Evolutionary conservation across 2,113 vertebrate genomes (phyloP), one percentile per base, ranked within the genome.

Genomic region (Halichoeres trimaculatus): DNA sequence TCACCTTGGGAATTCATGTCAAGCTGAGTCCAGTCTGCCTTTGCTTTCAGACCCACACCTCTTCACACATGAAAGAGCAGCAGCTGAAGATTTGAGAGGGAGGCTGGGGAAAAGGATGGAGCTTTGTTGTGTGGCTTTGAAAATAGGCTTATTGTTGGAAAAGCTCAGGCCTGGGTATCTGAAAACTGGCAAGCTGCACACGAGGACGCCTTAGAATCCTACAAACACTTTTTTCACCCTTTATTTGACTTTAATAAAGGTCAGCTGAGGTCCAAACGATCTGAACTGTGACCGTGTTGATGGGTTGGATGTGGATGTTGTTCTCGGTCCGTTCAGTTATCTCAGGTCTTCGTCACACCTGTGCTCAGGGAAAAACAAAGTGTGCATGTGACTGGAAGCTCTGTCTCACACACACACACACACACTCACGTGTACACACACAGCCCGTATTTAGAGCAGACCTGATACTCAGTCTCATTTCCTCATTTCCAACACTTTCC

Each of bases 1-100:
- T 68, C 84, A 80, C 79, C 82, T 71, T 55, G 83, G 84, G 86
- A 89, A 77, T 87, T 82, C 73, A 81, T n/a, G 61, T 85, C 89
- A 89, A 87, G 66, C 76, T 69, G 78, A 87, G 85, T 85, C 72
- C 71, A 53, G 71, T 60, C 74, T 79, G 81, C 70, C 83, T 63
- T 9, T 77, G 76, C 72, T 75, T 76, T 87, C 63, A 85, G 71
- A 73, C 43, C 50, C 60, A 62, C 38, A 61, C 63, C 68, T 80
- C 63, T 81, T 83, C 83, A 87, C 80, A 83, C 83, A 85, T 83
- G 85, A 86, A 43, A 38, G 80, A 85, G 36, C 79, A 85, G 72
- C 51, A 75, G 75, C 43, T 59, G 64, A 9, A 63, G 65, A 70
- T 59, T 61, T 83, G 68, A 34, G 14, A 51, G 23, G 66, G 52